phyloP scores from a whole-genome alignment of 2,888 invertebrate species.

The Apodemia mormo region DNA sequence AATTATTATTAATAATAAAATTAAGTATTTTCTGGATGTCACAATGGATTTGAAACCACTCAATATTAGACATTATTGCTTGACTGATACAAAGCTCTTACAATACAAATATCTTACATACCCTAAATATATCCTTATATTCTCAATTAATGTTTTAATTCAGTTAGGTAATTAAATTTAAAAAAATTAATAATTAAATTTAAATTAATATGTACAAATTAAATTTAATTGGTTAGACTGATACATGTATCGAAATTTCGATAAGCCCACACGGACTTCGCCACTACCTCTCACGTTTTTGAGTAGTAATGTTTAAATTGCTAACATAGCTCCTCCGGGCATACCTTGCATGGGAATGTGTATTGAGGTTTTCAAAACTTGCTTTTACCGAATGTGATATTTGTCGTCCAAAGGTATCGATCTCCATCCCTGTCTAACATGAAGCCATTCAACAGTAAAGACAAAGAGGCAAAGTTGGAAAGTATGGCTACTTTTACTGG shows the following conservation, averaged over 20 bases:
- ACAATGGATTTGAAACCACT: too few species aligned
- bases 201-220: slow-evolving; percentile 53
- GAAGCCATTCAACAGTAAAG: slow-evolving; percentile 47
- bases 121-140: too few species aligned
- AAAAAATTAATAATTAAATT: too few species aligned
- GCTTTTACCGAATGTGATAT: slow-evolving; percentile 75
- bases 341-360: slow-evolving; percentile 79
- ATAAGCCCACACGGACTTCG: slow-evolving; percentile 75
- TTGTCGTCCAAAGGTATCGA: slow-evolving; percentile 60
- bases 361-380: slow-evolving; percentile 72
- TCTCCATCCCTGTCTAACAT: slow-evolving; percentile 68
- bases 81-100: too few species aligned
- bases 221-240: slow-evolving; percentile 55
- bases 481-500: slow-evolving; percentile 67
- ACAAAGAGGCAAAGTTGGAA: slow-evolving; percentile 67
- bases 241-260: slow-evolving; percentile 70
- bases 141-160: too few species aligned
- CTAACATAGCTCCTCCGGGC: slow-evolving; percentile 77
- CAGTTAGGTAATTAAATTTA: too few species aligned
- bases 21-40: too few species aligned
- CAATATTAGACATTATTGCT: too few species aligned
- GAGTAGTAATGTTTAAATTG: slow-evolving; percentile 81
- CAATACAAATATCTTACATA: too few species aligned
- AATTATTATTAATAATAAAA: too few species aligned
- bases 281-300: slow-evolving; percentile 79